Base-by-base conservation (phyloP, 2,113 vertebrate species). In the Poeciliopsis prolifica region DNA sequence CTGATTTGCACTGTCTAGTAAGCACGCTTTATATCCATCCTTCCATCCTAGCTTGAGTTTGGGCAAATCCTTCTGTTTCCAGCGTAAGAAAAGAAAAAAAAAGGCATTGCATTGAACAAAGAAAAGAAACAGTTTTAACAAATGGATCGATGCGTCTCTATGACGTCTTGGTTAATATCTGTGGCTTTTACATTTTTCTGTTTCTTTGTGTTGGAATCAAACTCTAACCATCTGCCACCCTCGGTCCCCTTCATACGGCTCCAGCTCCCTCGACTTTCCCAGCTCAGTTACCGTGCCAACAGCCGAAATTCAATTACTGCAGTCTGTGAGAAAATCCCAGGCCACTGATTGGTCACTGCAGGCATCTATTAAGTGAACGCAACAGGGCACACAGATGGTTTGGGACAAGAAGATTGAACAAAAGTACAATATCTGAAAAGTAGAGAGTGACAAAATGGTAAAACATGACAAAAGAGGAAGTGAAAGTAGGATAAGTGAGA, bases 301-400 rank as follows among this genome's bases (percentile, higher is more conserved):
- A 88, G 91, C 84, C 83, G 68, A 80, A 79, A 94, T 92, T 94
- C 91, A 90, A 92, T 94, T 94, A 93, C 74, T 69, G 75, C 75
- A 88, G 80, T 85, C 72, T 73, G 82, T 80, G 85, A 86, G 89
- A 94, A 93, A 93, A 93, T 94, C 89, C 86, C 44, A 70, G 84
- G 66, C 80, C 82, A 79, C 86, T 85, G 89, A 94, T 92, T 93
- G 92, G 92, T 91, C 88, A 74, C 83, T 83, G 84, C 83, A 75
- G 85, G 82, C 77, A 82, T 85, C 68, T 72, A 80, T 86, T 85
- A 87, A 75, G 79, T 69, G 72, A 80, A 68, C 82, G 26, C 68
- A 74, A 69, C 44, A 19, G 73, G 80, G 51, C 51, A 58, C 22
- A 54, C 22, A 22, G 48, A n/a, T 58, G 19, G 51, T 6, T 58